Evolutionary conservation across 2,888 invertebrate genomes (phyloP), one percentile per base, ranked within the genome.

Genomic region (Drosophila formosana): DNA sequence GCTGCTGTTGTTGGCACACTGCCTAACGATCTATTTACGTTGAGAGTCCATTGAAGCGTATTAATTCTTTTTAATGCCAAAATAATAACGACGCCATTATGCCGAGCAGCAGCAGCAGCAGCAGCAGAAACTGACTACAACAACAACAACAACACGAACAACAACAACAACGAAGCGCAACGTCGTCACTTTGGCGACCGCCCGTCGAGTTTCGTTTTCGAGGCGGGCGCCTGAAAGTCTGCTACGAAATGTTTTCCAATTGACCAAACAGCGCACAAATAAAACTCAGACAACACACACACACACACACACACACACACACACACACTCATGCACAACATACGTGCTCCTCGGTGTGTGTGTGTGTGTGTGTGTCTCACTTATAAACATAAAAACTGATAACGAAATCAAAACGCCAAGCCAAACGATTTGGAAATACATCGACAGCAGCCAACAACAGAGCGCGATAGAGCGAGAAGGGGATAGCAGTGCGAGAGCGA

Each of bases 81-180:
- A 89, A 85, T 85, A 85, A 85, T 85, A 89, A 85, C 87, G 87
- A 85, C 84, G 84, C 89, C 84, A 89, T 87, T 89, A 85, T 89
- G 88, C 85, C 85, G 72, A 67, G 66, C 69, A 69, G 62, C 61
- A 82, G 13, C 61, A n/a, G 60, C 70, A 61, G 58, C 61, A 79
- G 13, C 61, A 78, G 13, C 57, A 58, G 25, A 50, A 63, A 28
- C 64, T 26, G 25, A 45, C 67, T 66, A 37, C 49, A 62, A 56
- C 65, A 68, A 47, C 25, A 46, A 18, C 60, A 53, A 37, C 46
- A 57, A 53, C n/a, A n/a, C n/a, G n/a, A n/a, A n/a, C 45, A 60
- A 63, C 32, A 51, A 47, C 49, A 56, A n/a, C 49, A 28, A 4
- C 28, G 7, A 56, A 45, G 37, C 28, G 26, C 32, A 66, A 37